Percentiles rank a stretch among this genome's conserved stretches.
phyloP scores from a whole-genome alignment of 2,113 vertebrate species.

The Thoracochromis brauschi region DNA sequence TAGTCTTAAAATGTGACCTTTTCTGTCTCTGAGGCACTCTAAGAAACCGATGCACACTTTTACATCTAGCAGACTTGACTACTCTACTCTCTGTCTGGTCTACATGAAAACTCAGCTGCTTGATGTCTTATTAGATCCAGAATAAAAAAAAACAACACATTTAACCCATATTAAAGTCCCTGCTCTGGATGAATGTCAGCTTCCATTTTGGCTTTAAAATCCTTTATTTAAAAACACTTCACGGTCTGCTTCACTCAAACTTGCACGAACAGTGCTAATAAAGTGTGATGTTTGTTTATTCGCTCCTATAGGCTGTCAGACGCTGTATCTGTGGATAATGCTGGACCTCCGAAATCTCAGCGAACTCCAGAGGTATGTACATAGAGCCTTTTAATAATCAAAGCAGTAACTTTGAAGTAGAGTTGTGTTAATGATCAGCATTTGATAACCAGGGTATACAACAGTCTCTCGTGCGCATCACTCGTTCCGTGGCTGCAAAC shows the following conservation, averaged over 20 bases:
- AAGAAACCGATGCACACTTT: not conserved
- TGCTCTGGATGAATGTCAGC: not conserved
- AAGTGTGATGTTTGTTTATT: not conserved
- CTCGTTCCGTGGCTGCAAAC: constrained; percentile 66
- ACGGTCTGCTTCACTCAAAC: not conserved
- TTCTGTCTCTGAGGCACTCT: not conserved
- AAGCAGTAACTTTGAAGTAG: not conserved
- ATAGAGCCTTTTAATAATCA: not conserved
- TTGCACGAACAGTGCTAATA: not conserved
- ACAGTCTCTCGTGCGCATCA: constrained; percentile 31
- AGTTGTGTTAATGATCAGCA: not conserved
- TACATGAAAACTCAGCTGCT: not conserved
- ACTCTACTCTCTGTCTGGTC: not conserved
- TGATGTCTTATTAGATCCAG: not conserved
- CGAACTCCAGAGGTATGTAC: constrained; percentile 3
- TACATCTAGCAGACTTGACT: not conserved
- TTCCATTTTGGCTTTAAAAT: not conserved
- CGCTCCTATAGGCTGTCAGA: not conserved
- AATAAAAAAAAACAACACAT: not conserved
- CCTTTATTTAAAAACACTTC: not conserved
- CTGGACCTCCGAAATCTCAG: not conserved
- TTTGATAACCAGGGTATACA: not conserved
- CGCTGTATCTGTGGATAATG: not conserved
- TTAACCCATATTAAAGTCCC: not conserved
- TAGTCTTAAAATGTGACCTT: not conserved